phyloP scores from a whole-genome alignment of 2,888 invertebrate species.

The Aelia acuminata region DNA sequence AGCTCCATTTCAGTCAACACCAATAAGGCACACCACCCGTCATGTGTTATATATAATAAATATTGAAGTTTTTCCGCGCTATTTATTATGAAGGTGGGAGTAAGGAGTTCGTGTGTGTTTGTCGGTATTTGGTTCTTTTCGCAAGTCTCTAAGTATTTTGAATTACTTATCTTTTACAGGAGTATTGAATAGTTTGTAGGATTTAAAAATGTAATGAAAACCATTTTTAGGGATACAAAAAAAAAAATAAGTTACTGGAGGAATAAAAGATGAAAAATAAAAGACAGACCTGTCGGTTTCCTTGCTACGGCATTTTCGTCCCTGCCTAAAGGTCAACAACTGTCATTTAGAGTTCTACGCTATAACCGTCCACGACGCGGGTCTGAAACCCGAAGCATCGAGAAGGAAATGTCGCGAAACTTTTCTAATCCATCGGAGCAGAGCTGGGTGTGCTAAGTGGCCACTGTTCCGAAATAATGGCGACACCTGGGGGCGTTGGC shows the following conservation, averaged over 20 bases:
- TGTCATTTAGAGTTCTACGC: slow-evolving; percentile 17
- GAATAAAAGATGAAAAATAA: neutral
- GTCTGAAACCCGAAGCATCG: neutral
- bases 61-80: too few species aligned
- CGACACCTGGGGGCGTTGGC: neutral
- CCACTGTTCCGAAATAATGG: neutral
- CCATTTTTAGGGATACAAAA: too few species aligned
- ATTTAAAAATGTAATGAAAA: too few species aligned
- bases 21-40: too few species aligned
- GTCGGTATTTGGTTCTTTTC: too few species aligned
- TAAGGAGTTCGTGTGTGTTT: too few species aligned
- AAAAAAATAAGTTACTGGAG: neutral
- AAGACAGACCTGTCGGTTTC: neutral
- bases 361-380: neutral
- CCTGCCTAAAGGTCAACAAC: slow-evolving; percentile 6
- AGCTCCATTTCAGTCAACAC: too few species aligned
- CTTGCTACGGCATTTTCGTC: slow-evolving; percentile 10
- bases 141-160: too few species aligned
- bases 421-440: neutral
- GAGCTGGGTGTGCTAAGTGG: neutral
- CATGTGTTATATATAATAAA: too few species aligned
- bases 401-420: neutral
- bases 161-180: too few species aligned
- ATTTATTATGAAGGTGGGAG: too few species aligned
- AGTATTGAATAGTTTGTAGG: too few species aligned